A percentile compares a stretch with the other conserved stretches of the same genome.
Evolutionary conservation across 2,888 invertebrate genomes (phyloP).

Genomic region (Osmoderma eremita): DNA sequence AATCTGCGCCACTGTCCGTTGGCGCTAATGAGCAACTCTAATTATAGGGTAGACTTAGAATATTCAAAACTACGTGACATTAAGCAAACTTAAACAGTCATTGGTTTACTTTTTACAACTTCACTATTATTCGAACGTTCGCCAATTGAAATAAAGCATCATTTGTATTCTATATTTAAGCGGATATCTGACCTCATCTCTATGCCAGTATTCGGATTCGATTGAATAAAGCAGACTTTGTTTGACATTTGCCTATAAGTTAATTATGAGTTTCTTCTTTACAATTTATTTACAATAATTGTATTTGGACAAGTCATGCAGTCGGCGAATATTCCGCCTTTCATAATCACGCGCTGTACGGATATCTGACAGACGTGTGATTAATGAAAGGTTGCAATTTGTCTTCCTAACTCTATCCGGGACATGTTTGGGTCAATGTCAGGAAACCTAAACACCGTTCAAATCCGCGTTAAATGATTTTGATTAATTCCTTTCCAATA

Average conservation of each 20-base stretch:
- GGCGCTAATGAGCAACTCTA: too few species aligned
- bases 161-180: constrained; percentile 45
- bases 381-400: constrained; percentile 22
- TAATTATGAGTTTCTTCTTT: constrained; percentile 46
- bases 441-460: constrained; percentile 5
- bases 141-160: constrained; percentile 45
- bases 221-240: constrained; percentile 42
- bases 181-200: constrained; percentile 45
- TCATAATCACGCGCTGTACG: neutral
- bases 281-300: constrained; percentile 44
- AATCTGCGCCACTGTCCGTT: too few species aligned
- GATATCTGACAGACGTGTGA: neutral
- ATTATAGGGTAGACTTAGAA: too few species aligned
- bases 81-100: too few species aligned
- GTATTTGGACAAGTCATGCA: constrained; percentile 22
- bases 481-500: too few species aligned
- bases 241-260: too few species aligned
- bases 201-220: constrained; percentile 40
- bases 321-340: constrained; percentile 6
- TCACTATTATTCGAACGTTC: constrained; percentile 21
- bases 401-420: neutral
- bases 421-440: constrained; percentile 32
- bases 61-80: too few species aligned
- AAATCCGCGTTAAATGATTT: neutral
- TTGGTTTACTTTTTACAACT: constrained; percentile 14